Percentiles rank a stretch among this genome's conserved stretches.
These are phyloP conservation scores for Lithophane leautieri DNA, from an alignment of 2,888 invertebrate species.

Conservation along the genomic window DNA sequence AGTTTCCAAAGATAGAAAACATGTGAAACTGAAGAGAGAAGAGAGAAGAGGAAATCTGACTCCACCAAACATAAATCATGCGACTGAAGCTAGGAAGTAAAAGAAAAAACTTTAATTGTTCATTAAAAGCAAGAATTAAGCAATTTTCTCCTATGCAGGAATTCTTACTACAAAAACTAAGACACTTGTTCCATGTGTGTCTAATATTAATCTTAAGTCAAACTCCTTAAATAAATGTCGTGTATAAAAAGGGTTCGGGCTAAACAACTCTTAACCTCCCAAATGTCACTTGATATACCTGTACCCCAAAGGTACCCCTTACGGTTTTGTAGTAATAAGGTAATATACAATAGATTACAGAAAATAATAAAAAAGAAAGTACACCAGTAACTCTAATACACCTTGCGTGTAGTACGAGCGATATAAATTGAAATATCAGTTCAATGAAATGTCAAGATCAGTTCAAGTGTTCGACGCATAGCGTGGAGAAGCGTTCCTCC, in stretches of 20 bases:
- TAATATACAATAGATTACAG: background rate
- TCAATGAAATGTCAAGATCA: slow-evolving; percentile 85
- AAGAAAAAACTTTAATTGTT: background rate
- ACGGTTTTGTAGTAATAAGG: too few species aligned
- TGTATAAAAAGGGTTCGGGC: too few species aligned
- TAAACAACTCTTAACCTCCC: too few species aligned
- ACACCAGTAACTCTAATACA: slow-evolving; percentile 35
- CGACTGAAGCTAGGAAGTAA: background rate
- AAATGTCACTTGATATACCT: too few species aligned
- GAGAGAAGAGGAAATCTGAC: background rate
- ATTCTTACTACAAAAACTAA: too few species aligned
- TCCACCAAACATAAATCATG: too few species aligned
- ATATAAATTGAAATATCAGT: slow-evolving; percentile 75
- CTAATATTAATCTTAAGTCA: too few species aligned
- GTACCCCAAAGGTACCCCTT: too few species aligned
- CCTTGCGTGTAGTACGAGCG: slow-evolving; percentile 57
- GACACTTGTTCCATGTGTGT: too few species aligned
- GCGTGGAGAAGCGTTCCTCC: slow-evolving; percentile 74
- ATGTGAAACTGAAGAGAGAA: background rate
- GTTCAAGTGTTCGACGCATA: slow-evolving; percentile 69
- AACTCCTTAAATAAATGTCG: too few species aligned
- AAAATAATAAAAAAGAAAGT: slow-evolving; percentile 61
- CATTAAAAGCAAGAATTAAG: background rate
- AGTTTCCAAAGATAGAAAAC: background rate
- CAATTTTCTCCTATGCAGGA: too few species aligned